Percentiles rank a stretch among this genome's conserved stretches.
phyloP scores from a whole-genome alignment of 1,140 invertebrate genomes.

The Reticulitermes speratus region DNA sequence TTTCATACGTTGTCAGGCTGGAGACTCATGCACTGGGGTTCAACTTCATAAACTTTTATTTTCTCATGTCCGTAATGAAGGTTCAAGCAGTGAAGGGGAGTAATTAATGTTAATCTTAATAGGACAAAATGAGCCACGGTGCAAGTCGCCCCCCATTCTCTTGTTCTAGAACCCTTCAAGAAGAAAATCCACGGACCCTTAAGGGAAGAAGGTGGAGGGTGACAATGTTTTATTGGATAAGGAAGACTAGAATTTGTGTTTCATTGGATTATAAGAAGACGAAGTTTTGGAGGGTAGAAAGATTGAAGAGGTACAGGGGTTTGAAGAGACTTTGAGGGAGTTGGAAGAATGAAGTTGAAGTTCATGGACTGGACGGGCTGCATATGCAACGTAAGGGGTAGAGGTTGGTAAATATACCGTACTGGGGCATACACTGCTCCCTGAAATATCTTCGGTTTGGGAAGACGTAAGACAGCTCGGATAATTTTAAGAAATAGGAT shows the following conservation, averaged over 20 bases:
- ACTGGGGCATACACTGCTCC: too few relatives aligned
- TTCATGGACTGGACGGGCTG: not conserved
- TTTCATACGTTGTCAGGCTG: not conserved
- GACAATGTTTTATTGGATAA: conserved; percentile 27
- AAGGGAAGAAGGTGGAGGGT: conserved; percentile 13
- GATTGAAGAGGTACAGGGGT: not conserved
- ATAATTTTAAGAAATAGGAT: too few relatives aligned
- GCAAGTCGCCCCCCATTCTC: not conserved
- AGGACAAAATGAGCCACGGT: not conserved
- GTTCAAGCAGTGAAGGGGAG: not conserved
- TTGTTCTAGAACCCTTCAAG: not conserved
- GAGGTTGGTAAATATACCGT: not conserved
- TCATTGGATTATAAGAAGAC: conserved; percentile 29
- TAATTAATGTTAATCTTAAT: conserved; percentile 20
- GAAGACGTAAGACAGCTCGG: too few relatives aligned
- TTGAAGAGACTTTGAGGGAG: not conserved
- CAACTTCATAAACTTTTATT: not conserved
- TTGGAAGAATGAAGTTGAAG: not conserved
- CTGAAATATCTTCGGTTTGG: too few relatives aligned
- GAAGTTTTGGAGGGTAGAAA: conserved; percentile 15
- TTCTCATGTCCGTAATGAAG: not conserved
- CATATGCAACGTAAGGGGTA: not conserved
- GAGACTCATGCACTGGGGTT: not conserved
- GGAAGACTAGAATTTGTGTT: conserved; percentile 28
- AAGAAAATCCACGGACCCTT: conserved; percentile 13